Evolutionary conservation across 2,888 invertebrate species (phyloP), one percentile per base, ranked within the genome.

Genomic region (Clunio marinus): DNA sequence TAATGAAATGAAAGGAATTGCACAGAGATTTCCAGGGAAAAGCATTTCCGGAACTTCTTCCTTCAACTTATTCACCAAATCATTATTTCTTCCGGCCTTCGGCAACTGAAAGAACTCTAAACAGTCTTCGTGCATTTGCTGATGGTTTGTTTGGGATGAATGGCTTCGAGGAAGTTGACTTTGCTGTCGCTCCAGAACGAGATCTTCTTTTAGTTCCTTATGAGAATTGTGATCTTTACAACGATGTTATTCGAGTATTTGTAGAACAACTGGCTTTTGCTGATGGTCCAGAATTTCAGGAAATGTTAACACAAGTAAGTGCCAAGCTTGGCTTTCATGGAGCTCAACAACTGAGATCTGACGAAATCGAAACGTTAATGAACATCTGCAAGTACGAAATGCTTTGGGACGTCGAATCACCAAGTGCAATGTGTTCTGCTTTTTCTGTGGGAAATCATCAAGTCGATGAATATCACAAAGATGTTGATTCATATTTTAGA

Each of bases 1-100:
- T 74, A 83, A 86, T 72, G 87, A 88, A 73, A 77, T 88, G 24
- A 83, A 83, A 74, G 82, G 85, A 65, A 77, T 89, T 1, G 91
- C 89, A 0, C n/a, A n/a, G n/a, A n/a, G n/a, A n/a, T n/a, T n/a
- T n/a, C n/a, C n/a, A n/a, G n/a, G n/a, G n/a, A 32, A 8, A 4
- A 32, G 32, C 32, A 4, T 32, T 32, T 8, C 32, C 32, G 32
- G 8, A 4, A 32, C 32, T 32, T 32, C 8, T 32, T 4, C 32
- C 32, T 8, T 32, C 32, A 32, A 32, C 32, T 32, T 32, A 32
- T 32, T 32, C 32, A 7, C 32, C 4, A 32, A 32, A 32, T 32
- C 32, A 32, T 32, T 32, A 32, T 32, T 32, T 32, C 32, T 32
- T 32, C 32, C 4, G 32, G 8, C 8, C 32, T 32, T 4, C 8